Evolutionary conservation across 2,797 vertebrate genomes (phyloP), one percentile per base, ranked within the genome.

Genomic region (Enteromius anoplus): DNA sequence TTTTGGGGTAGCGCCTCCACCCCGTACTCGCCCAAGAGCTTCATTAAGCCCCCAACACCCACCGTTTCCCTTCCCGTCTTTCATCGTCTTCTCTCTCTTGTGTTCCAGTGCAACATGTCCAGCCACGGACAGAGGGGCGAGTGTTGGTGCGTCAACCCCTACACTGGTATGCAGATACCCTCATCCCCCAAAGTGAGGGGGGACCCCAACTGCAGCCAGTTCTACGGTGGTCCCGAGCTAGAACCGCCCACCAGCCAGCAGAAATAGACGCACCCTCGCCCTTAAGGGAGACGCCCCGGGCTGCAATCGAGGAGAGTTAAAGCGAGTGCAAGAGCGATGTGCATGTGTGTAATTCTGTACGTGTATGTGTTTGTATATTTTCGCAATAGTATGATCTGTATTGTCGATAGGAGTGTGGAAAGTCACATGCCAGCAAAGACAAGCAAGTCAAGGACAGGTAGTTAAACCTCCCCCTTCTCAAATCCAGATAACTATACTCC

Each of bases 101-200:
- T 93, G 70, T 88, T 86, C 69, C 92, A 99, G 98, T 99, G 98
- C 93, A 97, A 99, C 96, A 98, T 98, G 95, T 98, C 97, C 10
- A 95, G 96, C 92, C 97, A 98, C 0, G 97, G 97, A 88, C 97
- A 98, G 92, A 94, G 97, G 40, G 98, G 98, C 0, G 97, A 99
- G 92, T 98, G 97, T 90, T 98, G 97, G 97, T 99, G 98, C 0
- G 97, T 98, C 86, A 94, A 98, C 91, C 97, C 97, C 69, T 92
- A 95, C 86, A 98, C 97, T 0, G 97, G 97, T 75, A 90, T 96
- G 88, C 93, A 95, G 91, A 96, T 97, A 86, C 93, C 95, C 65
- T 94, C 93, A 0, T 95, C 97, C 0, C 96, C 96, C 72, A 96
- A 91, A 87, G 93, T 99, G 88, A 93, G 97, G 1, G 97, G 97